Conservation (phyloP, 1,140 invertebrate genomes). For the Drosophila neocordata region DNA sequence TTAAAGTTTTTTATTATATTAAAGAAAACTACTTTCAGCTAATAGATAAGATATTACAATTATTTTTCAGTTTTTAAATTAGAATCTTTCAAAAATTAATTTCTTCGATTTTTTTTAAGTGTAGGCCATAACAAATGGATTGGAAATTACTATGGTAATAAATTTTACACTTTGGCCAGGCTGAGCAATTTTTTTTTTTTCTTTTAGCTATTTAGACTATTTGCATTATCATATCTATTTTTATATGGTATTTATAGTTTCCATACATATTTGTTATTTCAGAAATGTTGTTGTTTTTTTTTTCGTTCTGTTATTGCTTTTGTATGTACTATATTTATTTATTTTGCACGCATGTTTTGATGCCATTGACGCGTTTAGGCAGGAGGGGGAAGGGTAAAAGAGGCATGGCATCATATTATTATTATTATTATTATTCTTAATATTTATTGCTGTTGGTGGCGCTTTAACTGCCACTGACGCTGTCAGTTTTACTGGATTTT, state of each 20-base stretch:
- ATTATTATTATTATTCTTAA: slow-evolving; percentile 24
- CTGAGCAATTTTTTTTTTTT: slow-evolving; percentile 16
- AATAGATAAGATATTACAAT: no score
- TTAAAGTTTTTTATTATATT: no score
- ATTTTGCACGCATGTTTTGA: slow-evolving; percentile 62
- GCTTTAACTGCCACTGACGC: slow-evolving; percentile 37
- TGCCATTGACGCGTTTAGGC: slow-evolving; percentile 57
- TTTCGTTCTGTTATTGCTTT: background rate
- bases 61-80: no score
- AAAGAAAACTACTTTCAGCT: no score
- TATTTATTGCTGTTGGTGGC: slow-evolving; percentile 26
- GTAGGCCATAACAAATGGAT: slow-evolving; percentile 3
- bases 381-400: background rate
- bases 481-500: slow-evolving; percentile 62
- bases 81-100: no score
- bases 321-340: slow-evolving; percentile 37
- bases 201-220: slow-evolving; percentile 6
- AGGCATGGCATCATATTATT: slow-evolving; percentile 45
- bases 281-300: slow-evolving; percentile 24
- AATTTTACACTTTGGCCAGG: slow-evolving; percentile 20
- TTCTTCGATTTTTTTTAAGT: background rate
- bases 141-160: background rate
- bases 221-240: slow-evolving; percentile 30
- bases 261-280: slow-evolving; percentile 1
- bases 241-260: slow-evolving; percentile 47